Evolutionary conservation across 1,140 invertebrate species (phyloP), one percentile per base, ranked within the genome.

Genomic region (Aleiodes sp.): DNA sequence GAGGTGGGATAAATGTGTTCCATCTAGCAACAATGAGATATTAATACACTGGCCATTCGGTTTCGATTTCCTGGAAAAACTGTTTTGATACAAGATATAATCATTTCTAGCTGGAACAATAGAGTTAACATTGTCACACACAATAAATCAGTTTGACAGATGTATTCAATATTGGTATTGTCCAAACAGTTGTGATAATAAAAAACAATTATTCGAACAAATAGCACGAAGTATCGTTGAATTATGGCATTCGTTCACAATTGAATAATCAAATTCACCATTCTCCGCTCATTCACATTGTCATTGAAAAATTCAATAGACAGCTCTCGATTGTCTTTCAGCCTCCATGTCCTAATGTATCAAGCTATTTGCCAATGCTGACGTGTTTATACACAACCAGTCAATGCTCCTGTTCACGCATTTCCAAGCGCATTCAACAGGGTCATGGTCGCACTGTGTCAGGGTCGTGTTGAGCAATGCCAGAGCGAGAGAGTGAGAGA

Each of bases 11-110:
- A 76, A 76, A 78, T 75, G 75, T 75, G 2, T 26, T n/a, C n/a
- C n/a, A n/a, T n/a, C n/a, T n/a, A n/a, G 33, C 2, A 77, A 84
- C 80, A 84, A 85, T 85, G 83, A 83, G 82, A 84, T 84, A 85
- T 85, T 84, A 84, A 84, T 82, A 84, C 78, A 78, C 75, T 52
- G 46, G 21, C 77, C 81, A 84, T 82, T 83, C 80, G 80, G 80
- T 84, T 84, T 84, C 80, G 82, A 84, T 84, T 83, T 83, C 80
- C 80, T 78, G 82, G 81, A 84, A 84, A 84, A 84, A 83, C 80
- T 16, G 10, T 4, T 4, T 59, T 12, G 4, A 31, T 12, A 14
- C 28, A 10, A 33, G n/a, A 59, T 56, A 56, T 4, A 10, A 56
- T 29, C 26, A 59, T 12, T 29, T 14, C 31, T 28, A 8, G 21